phyloP scores from a whole-genome alignment of 2,113 vertebrate genomes.

The Scophthalmus maximus region DNA sequence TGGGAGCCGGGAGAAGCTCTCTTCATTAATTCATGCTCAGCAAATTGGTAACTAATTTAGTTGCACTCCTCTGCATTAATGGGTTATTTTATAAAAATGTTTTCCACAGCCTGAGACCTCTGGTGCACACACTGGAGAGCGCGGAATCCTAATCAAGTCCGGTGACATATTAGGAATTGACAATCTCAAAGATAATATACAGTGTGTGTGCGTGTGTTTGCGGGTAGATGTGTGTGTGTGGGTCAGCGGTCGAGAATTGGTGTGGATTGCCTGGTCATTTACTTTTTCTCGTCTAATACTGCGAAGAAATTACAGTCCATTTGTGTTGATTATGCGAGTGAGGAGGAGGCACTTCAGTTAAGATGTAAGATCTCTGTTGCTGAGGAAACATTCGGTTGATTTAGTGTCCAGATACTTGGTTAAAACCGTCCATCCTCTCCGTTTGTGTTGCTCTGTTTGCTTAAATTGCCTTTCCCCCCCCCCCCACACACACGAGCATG shows the following conservation, averaged over 20 bases:
- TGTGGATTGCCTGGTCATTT: conserved; percentile 62
- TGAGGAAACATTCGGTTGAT: conserved; percentile 53
- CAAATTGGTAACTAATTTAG: conserved; percentile 99
- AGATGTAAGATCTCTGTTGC: conserved; percentile 46
- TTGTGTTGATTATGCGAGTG: conserved; percentile 67
- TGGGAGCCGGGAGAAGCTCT: conserved; percentile 99
- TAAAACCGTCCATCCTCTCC: conserved; percentile 22
- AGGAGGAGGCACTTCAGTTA: conserved; percentile 62
- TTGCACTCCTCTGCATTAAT: conserved; percentile 99
- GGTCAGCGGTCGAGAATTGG: conserved; percentile 65
- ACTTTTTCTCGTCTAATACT: conserved; percentile 66
- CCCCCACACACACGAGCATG: no score
- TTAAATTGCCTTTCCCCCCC: background rate
- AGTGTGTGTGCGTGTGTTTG: conserved; percentile 40
- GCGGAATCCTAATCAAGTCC: conserved; percentile 99
- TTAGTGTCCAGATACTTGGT: conserved; percentile 29
- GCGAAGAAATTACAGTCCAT: conserved; percentile 66
- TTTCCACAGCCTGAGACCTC: conserved; percentile 99
- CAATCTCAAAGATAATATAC: conserved; percentile 97
- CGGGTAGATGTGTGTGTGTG: conserved; percentile 44
- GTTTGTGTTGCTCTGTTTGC: conserved; percentile 41
- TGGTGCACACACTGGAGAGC: conserved; percentile 96
- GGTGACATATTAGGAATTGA: conserved; percentile 99
- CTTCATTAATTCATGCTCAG: conserved; percentile 99
- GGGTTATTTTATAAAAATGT: conserved; percentile 99